A percentile compares a stretch with the other conserved stretches of the same genome.
phyloP scores from a whole-genome alignment of 53 echinoderm and acorn worm genomes.

The Pentamera pediparva region DNA sequence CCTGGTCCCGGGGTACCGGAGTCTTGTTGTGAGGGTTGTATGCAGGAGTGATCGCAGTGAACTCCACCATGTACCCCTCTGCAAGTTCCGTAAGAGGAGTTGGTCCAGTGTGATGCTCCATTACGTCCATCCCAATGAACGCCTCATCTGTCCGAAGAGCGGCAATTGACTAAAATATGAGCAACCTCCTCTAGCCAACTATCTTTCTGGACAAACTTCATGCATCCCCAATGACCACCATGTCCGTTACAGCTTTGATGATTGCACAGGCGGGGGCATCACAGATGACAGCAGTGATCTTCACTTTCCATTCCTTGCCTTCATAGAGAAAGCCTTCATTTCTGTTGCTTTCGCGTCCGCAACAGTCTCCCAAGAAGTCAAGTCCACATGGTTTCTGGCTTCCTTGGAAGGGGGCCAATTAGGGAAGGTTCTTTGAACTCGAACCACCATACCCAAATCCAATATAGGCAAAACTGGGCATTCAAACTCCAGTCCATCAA shows the following conservation, averaged over 20 bases:
- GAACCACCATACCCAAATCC: neutral
- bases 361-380: slow-evolving; percentile 36
- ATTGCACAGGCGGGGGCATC: slow-evolving; percentile 33
- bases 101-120: neutral
- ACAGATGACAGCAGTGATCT: slow-evolving; percentile 27
- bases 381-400: neutral
- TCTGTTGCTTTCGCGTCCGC: too few relatives aligned
- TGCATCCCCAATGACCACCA: slow-evolving; percentile 27
- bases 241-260: slow-evolving; percentile 33
- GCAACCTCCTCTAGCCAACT: too few relatives aligned
- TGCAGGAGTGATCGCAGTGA: too few relatives aligned
- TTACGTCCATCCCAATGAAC: neutral
- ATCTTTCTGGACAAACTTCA: too few relatives aligned
- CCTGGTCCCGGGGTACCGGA: too few relatives aligned
- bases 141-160: neutral
- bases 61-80: too few relatives aligned
- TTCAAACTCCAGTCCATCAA: neutral
- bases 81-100: neutral
- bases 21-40: too few relatives aligned
- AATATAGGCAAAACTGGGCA: neutral
- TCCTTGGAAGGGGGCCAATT: neutral
- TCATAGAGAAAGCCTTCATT: slow-evolving; percentile 26
- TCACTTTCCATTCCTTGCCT: slow-evolving; percentile 11
- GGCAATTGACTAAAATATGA: neutral
- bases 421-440: neutral